These are phyloP conservation scores for Timema cristinae DNA, from an alignment of 2,888 invertebrate genomes.

Conservation along the genomic window DNA sequence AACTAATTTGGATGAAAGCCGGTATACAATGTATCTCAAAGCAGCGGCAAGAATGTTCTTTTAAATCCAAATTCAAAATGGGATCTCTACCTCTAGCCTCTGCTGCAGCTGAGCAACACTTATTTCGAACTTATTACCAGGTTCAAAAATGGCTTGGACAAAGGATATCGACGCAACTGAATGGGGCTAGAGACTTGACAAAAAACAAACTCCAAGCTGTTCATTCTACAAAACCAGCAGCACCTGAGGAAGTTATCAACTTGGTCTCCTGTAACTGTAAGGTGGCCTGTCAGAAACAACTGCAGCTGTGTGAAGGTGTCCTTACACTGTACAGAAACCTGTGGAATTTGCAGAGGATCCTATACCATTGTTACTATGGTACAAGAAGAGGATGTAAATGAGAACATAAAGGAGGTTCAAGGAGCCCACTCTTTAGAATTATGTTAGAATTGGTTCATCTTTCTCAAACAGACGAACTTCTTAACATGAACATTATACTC, in stretches of 20 bases:
- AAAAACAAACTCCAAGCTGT: not conserved
- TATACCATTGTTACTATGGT: not conserved
- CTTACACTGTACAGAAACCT: not conserved
- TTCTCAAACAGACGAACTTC: too few species aligned
- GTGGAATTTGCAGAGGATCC: conserved; percentile 3
- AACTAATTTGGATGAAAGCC: conserved; percentile 4
- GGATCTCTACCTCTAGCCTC: not conserved
- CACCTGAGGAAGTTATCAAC: not conserved
- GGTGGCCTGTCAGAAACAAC: not conserved
- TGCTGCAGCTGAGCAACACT: conserved; percentile 7
- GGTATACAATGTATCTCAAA: not conserved
- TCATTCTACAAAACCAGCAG: conserved; percentile 3
- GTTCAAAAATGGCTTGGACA: conserved; percentile 6
- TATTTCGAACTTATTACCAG: not conserved
- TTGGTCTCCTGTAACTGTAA: conserved; percentile 11
- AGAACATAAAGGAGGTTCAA: not conserved
- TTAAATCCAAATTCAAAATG: conserved; percentile 1
- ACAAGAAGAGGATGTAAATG: not conserved
- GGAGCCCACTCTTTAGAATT: too few species aligned
- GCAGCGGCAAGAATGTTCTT: not conserved
- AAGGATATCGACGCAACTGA: not conserved
- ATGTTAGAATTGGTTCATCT: too few species aligned
- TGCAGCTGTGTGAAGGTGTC: conserved; percentile 3
- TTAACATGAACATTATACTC: too few species aligned
- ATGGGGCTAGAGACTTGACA: not conserved